Conservation (phyloP, 2,797 vertebrate species). For the Alca torda region DNA sequence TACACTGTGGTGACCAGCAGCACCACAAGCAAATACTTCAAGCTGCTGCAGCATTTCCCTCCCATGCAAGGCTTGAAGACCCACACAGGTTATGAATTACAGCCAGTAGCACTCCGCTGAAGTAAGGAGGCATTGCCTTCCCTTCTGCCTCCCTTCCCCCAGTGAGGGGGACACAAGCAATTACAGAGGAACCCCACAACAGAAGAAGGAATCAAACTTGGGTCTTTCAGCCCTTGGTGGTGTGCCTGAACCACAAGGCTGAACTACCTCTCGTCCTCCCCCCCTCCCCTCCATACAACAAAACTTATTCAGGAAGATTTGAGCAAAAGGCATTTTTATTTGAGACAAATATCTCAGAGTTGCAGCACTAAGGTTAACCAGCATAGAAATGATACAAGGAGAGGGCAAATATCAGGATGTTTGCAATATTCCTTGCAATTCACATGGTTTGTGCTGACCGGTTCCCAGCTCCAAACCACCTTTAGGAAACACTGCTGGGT, state of each 20-base stretch:
- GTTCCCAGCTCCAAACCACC: not conserved
- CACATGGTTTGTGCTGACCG: not conserved
- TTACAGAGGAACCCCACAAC: not conserved
- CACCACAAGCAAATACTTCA: not conserved
- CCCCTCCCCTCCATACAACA: not conserved
- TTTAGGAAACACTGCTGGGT: not conserved
- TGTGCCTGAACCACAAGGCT: not conserved
- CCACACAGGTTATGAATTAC: not conserved
- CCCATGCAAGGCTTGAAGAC: not conserved
- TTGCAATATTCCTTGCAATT: too few species aligned
- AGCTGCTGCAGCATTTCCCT: not conserved
- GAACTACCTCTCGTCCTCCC: not conserved
- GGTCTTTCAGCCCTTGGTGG: not conserved
- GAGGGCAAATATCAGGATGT: not conserved
- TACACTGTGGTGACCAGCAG: not conserved
- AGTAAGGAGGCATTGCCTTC: not conserved
- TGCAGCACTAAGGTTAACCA: not conserved
- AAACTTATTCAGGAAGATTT: not conserved
- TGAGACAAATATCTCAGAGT: not conserved
- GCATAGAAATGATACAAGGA: accelerated
- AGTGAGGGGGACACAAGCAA: not conserved
- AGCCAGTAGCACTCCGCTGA: accelerated
- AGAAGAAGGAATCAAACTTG: not conserved
- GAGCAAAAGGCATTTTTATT: not conserved
- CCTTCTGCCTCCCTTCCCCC: not conserved